Evolutionary conservation across 2,888 invertebrate genomes (phyloP), one percentile per base, ranked within the genome.

Genomic region (Apocheima hispidaria): DNA sequence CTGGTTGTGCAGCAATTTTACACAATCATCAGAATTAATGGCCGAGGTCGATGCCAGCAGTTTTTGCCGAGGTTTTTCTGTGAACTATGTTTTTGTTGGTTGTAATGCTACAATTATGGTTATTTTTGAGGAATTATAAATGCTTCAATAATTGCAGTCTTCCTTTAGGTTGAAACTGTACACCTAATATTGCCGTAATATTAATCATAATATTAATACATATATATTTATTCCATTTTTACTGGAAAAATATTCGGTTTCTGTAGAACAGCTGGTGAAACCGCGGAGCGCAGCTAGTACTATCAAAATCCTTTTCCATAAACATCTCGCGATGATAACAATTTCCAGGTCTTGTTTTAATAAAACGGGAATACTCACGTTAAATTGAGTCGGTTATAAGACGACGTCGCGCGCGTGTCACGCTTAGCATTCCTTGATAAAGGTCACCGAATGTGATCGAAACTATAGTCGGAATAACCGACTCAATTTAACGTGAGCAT

Each of bases 11-110:
- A 43, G 33, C 23, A 36, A 43, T 54, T 63, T 63, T 59, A 46
- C 57, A 49, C 48, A 55, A 60, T 61, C 55, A 56, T 60, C 28
- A 23, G 36, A 50, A 50, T 54, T 58, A 63, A 52, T 41, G 10
- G 9, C 14, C 51, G 63, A 68, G 67, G 68, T 71, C 66, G 46
- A 54, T 71, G 66, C 35, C 62, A 40, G 53, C 23, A 60, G 65
- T 70, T 70, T 68, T 70, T 68, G 51, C 55, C 28, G 41, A 30
- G 38, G 58, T 46, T 44, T 50, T 38, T 63, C 55, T 51, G 52
- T 62, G 60, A 71, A 66, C 59, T 65, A 56, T 60, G 56, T 55
- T 64, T 44, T 63, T 57, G 66, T 52, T 63, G 55, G 61, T 67
- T 62, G 63, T 46, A 12, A 46, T 59, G 43, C 52, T 28, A 53